phyloP scores from a whole-genome alignment of 2,888 invertebrate species.

The Nymphalis polychloros region DNA sequence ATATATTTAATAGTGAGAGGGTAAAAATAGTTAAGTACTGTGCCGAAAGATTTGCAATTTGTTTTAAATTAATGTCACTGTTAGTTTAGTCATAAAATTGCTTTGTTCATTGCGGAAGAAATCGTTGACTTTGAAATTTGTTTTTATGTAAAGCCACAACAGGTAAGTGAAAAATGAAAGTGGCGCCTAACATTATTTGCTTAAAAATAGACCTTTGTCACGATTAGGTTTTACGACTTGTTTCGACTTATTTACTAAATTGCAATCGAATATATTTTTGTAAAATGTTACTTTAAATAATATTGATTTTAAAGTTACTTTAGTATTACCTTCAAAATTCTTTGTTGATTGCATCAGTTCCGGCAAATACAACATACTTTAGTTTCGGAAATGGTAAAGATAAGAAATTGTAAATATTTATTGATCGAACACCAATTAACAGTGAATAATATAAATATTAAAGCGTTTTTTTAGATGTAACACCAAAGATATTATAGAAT shows the following conservation, averaged over 20 bases:
- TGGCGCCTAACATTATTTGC: slow-evolving; percentile 36
- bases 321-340: no score
- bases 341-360: no score
- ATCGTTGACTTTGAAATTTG: slow-evolving; percentile 50
- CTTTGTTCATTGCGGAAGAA: slow-evolving; percentile 45
- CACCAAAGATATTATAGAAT: background rate
- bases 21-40: no score
- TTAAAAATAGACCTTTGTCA: background rate
- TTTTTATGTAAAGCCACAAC: slow-evolving; percentile 49
- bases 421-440: no score
- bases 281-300: background rate
- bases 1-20: no score
- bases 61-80: background rate
- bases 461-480: background rate
- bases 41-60: background rate
- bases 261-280: background rate
- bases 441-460: no score
- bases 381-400: no score
- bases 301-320: background rate
- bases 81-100: slow-evolving; percentile 25
- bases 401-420: no score
- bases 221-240: background rate
- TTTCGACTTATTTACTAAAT: background rate
- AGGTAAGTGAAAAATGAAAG: slow-evolving; percentile 42
- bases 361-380: no score